Percentiles rank a stretch among this genome's conserved stretches.
These are phyloP conservation scores for Drosophila tripunctata DNA, from an alignment of 2,888 invertebrate genomes.

Conservation along the genomic window DNA sequence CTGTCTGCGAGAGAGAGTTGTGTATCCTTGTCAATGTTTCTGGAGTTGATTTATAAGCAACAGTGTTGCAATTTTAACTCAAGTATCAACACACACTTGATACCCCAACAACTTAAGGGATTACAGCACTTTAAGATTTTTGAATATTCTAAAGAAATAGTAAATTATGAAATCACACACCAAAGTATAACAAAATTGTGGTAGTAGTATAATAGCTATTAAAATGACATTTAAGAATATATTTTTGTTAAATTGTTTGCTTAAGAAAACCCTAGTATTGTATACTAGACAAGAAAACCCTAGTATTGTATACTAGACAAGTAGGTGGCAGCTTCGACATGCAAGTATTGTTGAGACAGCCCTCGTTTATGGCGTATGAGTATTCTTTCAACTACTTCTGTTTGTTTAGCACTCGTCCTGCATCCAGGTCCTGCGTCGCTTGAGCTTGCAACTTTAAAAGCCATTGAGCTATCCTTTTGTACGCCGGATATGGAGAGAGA, in stretches of 20 bases:
- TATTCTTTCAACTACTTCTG: slow-evolving; percentile 28
- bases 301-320: not conserved
- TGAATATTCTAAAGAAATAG: no score
- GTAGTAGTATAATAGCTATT: slow-evolving; percentile 1
- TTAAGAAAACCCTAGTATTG: not conserved
- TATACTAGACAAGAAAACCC: not conserved
- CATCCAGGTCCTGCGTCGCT: slow-evolving; percentile 31
- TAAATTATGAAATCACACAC: no score
- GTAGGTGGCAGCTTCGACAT: not conserved
- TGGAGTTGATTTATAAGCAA: slow-evolving; percentile 25
- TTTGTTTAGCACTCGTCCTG: slow-evolving; percentile 48
- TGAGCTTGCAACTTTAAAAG: slow-evolving; percentile 59
- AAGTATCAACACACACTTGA: not conserved
- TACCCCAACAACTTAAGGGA: not conserved
- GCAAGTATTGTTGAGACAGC: slow-evolving; percentile 28
- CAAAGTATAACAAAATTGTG: not conserved
- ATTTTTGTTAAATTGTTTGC: slow-evolving; percentile 14
- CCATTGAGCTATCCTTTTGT: slow-evolving; percentile 70
- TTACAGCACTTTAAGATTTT: not conserved
- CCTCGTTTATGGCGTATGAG: slow-evolving; percentile 35
- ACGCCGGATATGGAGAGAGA: slow-evolving; percentile 22
- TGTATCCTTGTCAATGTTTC: slow-evolving; percentile 27
- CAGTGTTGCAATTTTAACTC: not conserved
- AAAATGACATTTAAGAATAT: slow-evolving; percentile 12
- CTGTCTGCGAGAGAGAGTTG: slow-evolving; percentile 24